These are phyloP conservation scores for Ceyx melanurus DNA, from an alignment of 2,113 vertebrate genomes.

Conservation along the genomic window DNA sequence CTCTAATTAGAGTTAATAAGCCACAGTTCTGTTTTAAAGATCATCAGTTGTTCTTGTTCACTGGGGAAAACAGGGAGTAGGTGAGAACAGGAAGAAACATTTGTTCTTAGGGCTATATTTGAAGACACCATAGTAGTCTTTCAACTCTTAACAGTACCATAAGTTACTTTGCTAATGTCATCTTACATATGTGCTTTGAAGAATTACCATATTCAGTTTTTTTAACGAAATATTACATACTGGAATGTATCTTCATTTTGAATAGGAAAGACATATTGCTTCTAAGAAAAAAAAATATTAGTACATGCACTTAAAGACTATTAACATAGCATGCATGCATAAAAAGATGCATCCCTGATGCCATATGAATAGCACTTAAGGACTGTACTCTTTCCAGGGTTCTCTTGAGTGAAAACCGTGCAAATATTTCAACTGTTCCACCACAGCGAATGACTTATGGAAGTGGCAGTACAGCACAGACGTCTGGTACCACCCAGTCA, in stretches of 20 bases:
- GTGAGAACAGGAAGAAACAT: neutral
- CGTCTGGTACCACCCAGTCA: neutral
- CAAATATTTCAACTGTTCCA: constrained; percentile 4
- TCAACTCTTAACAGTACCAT: neutral
- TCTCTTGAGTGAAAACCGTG: constrained; percentile 9
- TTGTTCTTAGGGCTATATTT: neutral
- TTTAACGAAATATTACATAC: neutral
- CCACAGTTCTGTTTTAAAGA: neutral
- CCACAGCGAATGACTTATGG: constrained; percentile 35
- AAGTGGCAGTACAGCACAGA: constrained; percentile 42
- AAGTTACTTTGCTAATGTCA: neutral
- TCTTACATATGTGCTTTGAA: neutral
- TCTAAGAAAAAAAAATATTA: neutral
- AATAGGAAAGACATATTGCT: neutral
- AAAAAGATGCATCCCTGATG: neutral
- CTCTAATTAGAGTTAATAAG: neutral
- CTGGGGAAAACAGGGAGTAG: neutral
- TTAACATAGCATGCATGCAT: neutral
- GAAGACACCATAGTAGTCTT: neutral
- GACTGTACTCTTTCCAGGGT: constrained; percentile 69
- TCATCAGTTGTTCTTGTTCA: neutral
- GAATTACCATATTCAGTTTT: neutral
- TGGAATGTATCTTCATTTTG: neutral
- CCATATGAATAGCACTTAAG: neutral
- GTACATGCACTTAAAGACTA: neutral